Percentiles rank a stretch among this genome's conserved stretches.
These are phyloP conservation scores for Romanogobio albipinnatus DNA, from an alignment of 2,113 vertebrate species.

Conservation along the genomic window DNA sequence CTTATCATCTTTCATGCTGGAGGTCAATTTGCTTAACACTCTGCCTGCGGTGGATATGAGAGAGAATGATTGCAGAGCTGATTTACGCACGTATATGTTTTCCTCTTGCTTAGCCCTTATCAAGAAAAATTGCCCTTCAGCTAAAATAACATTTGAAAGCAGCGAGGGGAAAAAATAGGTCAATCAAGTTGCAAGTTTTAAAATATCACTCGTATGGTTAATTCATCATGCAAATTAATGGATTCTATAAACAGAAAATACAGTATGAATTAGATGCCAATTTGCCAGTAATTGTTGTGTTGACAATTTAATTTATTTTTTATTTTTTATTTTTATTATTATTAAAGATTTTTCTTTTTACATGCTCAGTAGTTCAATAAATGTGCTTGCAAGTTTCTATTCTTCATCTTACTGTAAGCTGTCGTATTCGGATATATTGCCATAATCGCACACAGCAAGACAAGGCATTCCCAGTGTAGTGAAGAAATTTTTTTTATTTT, in stretches of 20 bases:
- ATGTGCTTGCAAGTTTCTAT: background rate
- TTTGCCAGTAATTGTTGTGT: background rate
- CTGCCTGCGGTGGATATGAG: conserved; percentile 45
- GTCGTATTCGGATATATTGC: background rate
- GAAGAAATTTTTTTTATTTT: conserved; percentile 24
- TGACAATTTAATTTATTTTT: background rate
- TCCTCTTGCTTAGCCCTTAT: conserved; percentile 19
- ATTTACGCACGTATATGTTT: conserved; percentile 36
- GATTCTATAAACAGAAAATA: background rate
- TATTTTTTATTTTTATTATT: background rate
- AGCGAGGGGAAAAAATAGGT: background rate
- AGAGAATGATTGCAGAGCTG: conserved; percentile 50
- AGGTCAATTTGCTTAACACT: conserved; percentile 55
- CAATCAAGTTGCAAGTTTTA: background rate
- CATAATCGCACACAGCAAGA: background rate
- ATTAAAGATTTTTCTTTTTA: background rate
- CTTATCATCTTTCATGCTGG: conserved; percentile 47
- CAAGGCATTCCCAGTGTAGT: background rate
- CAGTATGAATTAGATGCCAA: background rate
- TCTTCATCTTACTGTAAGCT: conserved; percentile 3
- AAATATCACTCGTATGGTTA: background rate
- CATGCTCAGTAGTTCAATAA: background rate
- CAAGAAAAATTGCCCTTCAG: conserved; percentile 36
- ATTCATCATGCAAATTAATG: background rate
- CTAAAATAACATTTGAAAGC: conserved; percentile 29